phyloP scores from a whole-genome alignment of 2,888 invertebrate species.

The Heteromurus nitidus region DNA sequence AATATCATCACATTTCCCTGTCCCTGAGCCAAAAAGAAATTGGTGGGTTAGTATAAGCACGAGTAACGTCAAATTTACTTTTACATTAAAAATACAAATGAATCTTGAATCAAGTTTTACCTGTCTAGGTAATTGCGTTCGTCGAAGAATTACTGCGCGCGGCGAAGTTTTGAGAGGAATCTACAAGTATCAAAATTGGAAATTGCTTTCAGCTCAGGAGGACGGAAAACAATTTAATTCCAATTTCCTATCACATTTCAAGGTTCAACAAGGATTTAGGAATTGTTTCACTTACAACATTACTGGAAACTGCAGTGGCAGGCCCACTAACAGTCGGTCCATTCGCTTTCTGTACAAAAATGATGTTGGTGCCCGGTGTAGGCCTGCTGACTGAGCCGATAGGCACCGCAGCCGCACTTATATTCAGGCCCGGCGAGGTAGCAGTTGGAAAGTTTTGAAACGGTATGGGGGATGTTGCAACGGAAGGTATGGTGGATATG shows the following conservation, averaged over 20 bases:
- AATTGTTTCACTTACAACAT: slow-evolving; percentile 32
- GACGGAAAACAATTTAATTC: not conserved
- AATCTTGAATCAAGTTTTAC: too few relatives aligned
- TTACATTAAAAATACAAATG: too few relatives aligned
- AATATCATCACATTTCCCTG: slow-evolving; percentile 71
- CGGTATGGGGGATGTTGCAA: slow-evolving; percentile 46
- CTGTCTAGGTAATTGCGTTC: slow-evolving; percentile 69
- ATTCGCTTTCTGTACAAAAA: slow-evolving; percentile 70
- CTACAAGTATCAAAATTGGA: slow-evolving; percentile 33
- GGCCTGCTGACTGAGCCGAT: slow-evolving; percentile 59
- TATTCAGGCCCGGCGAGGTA: slow-evolving; percentile 39
- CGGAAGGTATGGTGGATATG: slow-evolving; percentile 53
- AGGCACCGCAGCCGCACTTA: slow-evolving; percentile 44
- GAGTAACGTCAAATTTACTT: too few relatives aligned
- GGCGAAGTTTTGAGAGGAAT: slow-evolving; percentile 63
- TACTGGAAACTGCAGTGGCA: slow-evolving; percentile 7
- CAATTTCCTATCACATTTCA: too few relatives aligned
- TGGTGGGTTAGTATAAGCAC: too few relatives aligned
- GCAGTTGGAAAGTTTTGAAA: slow-evolving; percentile 59
- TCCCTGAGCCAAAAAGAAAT: not conserved
- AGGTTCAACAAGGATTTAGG: not conserved
- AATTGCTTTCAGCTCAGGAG: not conserved
- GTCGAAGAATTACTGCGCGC: slow-evolving; percentile 70
- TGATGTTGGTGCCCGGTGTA: slow-evolving; percentile 67
- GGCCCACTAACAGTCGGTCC: slow-evolving; percentile 35